Evolutionary conservation across 2,888 invertebrate species (phyloP).

Genomic region (Leucophora obtusa): DNA sequence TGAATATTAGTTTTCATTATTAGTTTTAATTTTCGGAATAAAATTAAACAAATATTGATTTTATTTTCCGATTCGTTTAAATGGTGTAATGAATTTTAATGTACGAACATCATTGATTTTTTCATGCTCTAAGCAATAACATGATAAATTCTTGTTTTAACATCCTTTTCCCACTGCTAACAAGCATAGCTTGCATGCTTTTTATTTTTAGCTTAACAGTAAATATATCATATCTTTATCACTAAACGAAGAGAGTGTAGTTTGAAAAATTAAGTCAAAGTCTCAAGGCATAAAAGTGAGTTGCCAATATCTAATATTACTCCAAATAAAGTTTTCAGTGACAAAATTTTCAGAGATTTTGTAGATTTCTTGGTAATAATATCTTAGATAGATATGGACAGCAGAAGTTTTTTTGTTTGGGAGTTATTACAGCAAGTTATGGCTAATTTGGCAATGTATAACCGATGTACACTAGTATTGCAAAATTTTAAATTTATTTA

Average conservation of each 20-base stretch:
- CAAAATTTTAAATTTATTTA: no score
- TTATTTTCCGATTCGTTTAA: constrained; percentile 1
- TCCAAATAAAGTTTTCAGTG: no score
- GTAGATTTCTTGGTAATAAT: no score
- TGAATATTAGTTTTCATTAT: no score
- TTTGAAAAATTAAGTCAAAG: background rate
- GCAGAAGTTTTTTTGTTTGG: no score
- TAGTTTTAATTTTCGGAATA: no score
- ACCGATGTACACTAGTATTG: no score
- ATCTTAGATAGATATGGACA: no score
- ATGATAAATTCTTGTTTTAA: constrained; percentile 9
- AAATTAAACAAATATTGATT: constrained; percentile 2
- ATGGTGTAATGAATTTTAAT: constrained; percentile 1
- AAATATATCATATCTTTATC: constrained; percentile 24
- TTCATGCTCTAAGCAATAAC: constrained; percentile 22
- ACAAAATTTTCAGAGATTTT: no score
- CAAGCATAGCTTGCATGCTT: constrained; percentile 34
- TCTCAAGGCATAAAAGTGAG: constrained; percentile 1
- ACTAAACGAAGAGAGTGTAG: background rate
- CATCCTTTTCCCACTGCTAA: constrained; percentile 14
- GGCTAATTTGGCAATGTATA: no score
- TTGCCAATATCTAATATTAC: background rate
- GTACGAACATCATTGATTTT: constrained; percentile 11
- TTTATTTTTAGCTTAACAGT: background rate
- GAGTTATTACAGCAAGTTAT: no score